These are phyloP conservation scores for Rhabdomys dilectus DNA, from an alignment of 2,113 vertebrate species.

Conservation along the genomic window DNA sequence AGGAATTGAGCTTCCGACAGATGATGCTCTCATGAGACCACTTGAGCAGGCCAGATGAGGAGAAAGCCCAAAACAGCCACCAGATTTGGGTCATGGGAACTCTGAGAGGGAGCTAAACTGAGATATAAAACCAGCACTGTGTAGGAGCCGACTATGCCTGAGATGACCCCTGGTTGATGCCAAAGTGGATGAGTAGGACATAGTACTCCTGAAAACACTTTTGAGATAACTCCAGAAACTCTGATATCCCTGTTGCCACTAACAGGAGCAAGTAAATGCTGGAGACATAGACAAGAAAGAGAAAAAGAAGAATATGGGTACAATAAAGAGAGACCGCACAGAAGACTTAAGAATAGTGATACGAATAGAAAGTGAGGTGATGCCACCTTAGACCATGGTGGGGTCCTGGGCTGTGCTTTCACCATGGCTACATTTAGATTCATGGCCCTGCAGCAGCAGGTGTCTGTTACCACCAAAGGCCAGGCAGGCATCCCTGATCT, in stretches of 20 bases:
- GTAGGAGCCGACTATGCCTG: background rate
- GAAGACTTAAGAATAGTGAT: background rate
- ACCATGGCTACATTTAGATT: accelerated
- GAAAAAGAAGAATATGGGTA: background rate
- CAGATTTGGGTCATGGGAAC: background rate
- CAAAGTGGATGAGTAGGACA: background rate
- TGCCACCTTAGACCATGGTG: background rate
- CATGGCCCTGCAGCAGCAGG: background rate
- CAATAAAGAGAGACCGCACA: background rate
- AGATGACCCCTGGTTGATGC: background rate
- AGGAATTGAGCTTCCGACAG: background rate
- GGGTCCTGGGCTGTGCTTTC: background rate
- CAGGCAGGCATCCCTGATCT: background rate
- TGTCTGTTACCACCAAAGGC: background rate
- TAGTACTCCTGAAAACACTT: background rate
- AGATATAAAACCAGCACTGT: background rate
- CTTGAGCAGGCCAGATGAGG: background rate
- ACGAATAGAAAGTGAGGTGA: background rate
- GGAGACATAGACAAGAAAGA: background rate
- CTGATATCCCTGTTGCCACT: background rate
- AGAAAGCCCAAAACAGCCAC: background rate
- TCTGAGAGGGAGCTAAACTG: background rate
- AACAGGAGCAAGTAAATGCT: background rate
- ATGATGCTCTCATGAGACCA: background rate
- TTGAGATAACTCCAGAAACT: background rate